phyloP scores from a whole-genome alignment of 2,113 vertebrate genomes.

The Orientallactaga bullata region DNA sequence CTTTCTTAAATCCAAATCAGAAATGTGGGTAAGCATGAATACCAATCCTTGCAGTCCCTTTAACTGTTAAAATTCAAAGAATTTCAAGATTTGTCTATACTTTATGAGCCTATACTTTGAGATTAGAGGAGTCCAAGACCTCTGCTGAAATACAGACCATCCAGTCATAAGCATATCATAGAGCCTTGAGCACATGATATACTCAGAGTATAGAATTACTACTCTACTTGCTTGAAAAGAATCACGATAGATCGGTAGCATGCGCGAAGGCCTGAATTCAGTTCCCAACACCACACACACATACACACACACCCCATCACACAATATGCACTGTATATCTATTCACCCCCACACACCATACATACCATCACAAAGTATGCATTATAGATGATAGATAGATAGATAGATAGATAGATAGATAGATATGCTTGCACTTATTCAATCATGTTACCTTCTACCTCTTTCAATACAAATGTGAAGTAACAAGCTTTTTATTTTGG shows the following conservation, averaged over 20 bases:
- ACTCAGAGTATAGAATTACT: not conserved
- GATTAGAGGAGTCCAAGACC: not conserved
- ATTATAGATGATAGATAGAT: not conserved
- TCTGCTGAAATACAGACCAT: not conserved
- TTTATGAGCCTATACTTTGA: not conserved
- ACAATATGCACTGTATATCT: not conserved
- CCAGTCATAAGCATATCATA: not conserved
- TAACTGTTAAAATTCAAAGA: not conserved
- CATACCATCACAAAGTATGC: not conserved
- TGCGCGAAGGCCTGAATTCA: not conserved
- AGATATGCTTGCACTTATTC: not conserved
- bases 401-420: no score
- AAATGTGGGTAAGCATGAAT: not conserved
- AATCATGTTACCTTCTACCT: not conserved
- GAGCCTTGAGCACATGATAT: not conserved
- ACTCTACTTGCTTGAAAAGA: constrained; percentile 28
- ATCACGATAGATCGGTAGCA: not conserved
- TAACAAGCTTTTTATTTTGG: not conserved
- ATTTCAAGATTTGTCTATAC: not conserved
- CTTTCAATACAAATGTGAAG: constrained; percentile 14
- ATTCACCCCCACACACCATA: not conserved
- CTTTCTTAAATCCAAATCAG: not conserved
- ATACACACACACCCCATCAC: not conserved
- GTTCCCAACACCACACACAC: not conserved
- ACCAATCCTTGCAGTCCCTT: not conserved